A percentile compares a stretch with the other conserved stretches of the same genome.
These are phyloP conservation scores for Pyrrhia umbra DNA, from an alignment of 2,888 invertebrate genomes.

Conservation along the genomic window DNA sequence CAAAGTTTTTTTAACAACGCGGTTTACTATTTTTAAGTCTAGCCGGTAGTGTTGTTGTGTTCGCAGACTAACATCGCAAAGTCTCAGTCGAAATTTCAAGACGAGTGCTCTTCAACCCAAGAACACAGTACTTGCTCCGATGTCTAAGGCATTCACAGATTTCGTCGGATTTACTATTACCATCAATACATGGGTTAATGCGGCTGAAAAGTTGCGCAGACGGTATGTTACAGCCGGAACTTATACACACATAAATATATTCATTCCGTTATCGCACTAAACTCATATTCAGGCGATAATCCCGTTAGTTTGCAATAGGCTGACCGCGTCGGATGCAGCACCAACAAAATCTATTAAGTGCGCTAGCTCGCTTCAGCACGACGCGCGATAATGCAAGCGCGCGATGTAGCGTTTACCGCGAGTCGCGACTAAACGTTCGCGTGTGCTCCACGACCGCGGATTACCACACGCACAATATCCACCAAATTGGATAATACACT, in stretches of 20 bases:
- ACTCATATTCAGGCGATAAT: constrained; percentile 85
- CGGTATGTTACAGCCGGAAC: constrained; percentile 38
- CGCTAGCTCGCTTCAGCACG: constrained; percentile 84
- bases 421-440: constrained; percentile 80
- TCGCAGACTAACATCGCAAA: constrained; percentile 15
- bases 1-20: constrained; percentile 16
- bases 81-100: constrained; percentile 62
- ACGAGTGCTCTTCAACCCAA: constrained; percentile 64
- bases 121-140: constrained; percentile 62
- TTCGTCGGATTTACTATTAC: constrained; percentile 50
- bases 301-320: constrained; percentile 85
- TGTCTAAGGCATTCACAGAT: constrained; percentile 73
- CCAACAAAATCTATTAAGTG: constrained; percentile 89
- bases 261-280: constrained; percentile 76
- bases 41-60: background rate
- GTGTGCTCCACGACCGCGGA: constrained; percentile 83
- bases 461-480: constrained; percentile 90
- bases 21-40: constrained; percentile 23
- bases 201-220: constrained; percentile 54
- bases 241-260: constrained; percentile 71
- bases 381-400: constrained; percentile 82
- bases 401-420: constrained; percentile 75
- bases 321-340: constrained; percentile 80
- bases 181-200: constrained; percentile 56
- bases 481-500: constrained; percentile 92